A percentile compares a stretch with the other conserved stretches of the same genome.
Evolutionary conservation across 2,888 invertebrate genomes (phyloP).

Genomic region (Thymelicus sylvestris): DNA sequence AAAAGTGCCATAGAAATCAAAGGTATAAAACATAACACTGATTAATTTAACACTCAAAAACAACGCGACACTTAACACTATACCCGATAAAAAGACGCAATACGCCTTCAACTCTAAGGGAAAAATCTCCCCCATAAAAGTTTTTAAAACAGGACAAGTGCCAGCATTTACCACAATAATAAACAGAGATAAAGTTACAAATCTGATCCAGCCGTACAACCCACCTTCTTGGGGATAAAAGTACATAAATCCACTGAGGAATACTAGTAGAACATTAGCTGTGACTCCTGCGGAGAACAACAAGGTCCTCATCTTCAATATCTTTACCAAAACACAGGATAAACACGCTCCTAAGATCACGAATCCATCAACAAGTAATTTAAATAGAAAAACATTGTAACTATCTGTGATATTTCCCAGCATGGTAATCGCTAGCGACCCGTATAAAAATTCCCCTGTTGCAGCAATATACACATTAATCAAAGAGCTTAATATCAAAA

Average conservation of each 20-base stretch:
- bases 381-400: slow-evolving; percentile 41
- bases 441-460: slow-evolving; percentile 42
- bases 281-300: slow-evolving; percentile 39
- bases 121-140: slow-evolving; percentile 47
- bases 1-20: slow-evolving; percentile 51
- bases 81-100: slow-evolving; percentile 41
- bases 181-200: slow-evolving; percentile 45
- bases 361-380: slow-evolving; percentile 42
- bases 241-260: slow-evolving; percentile 41
- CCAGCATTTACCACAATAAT: slow-evolving; percentile 46
- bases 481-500: slow-evolving; percentile 22
- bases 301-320: slow-evolving; percentile 40
- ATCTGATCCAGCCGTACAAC: slow-evolving; percentile 39
- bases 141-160: slow-evolving; percentile 49
- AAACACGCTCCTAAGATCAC: slow-evolving; percentile 39
- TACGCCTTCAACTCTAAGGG: slow-evolving; percentile 50
- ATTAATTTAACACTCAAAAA: slow-evolving; percentile 47
- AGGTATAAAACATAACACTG: slow-evolving; percentile 41
- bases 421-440: slow-evolving; percentile 42
- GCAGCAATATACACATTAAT: slow-evolving; percentile 40
- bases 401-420: slow-evolving; percentile 43
- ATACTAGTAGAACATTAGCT: slow-evolving; percentile 39
- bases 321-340: slow-evolving; percentile 38
- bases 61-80: slow-evolving; percentile 41
- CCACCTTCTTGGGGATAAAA: slow-evolving; percentile 32